Evolutionary conservation across 2,888 invertebrate species (phyloP), one percentile per base, ranked within the genome.

Genomic region (Ferdinandea cuprea): DNA sequence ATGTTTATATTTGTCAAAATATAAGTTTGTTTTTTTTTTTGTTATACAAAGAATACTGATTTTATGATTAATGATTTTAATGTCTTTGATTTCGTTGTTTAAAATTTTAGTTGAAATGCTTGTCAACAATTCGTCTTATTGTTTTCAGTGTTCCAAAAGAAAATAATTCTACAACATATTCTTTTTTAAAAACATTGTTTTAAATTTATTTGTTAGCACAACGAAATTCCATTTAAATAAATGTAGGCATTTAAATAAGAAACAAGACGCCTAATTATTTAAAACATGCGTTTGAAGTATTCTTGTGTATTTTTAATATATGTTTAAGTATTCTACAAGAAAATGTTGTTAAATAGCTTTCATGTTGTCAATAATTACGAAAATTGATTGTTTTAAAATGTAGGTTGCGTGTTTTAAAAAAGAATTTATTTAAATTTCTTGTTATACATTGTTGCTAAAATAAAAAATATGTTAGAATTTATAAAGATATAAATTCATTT

Each of bases 41-140:
- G 2, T 44, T 25, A 17, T 3, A 11, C n/a, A 35, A 46, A 6
- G 6, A 21, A 35, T 1, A 28, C 9, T 21, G 7, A 44, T 19
- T 2, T n/a, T 30, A n/a, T 44, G 30, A 59, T 46, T 19, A 44
- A 48, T 46, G 35, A 2, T 3, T 19, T 35, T 4, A 0, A 13
- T 11, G 21, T 21, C n/a, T 48, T 21, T 32, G 13, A 13, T 11
- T 13, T 21, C n/a, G 32, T 21, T 32, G 13, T 17, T 19, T 15
- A 19, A 15, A 25, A 11, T 35, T 7, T 9, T 44, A 19, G 19
- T 19, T 3, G 19, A 44, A 1, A 28, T 9, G 15, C 3, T 37
- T 37, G 56, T 37, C 37, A 37, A 21, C 37, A 56, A 56, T 25
- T 37, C 13, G 37, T 37, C 25, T 13, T 7, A 35, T 35, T 35